These are phyloP conservation scores for Agrotis ipsilon DNA, from an alignment of 2,888 invertebrate species.

Conservation along the genomic window DNA sequence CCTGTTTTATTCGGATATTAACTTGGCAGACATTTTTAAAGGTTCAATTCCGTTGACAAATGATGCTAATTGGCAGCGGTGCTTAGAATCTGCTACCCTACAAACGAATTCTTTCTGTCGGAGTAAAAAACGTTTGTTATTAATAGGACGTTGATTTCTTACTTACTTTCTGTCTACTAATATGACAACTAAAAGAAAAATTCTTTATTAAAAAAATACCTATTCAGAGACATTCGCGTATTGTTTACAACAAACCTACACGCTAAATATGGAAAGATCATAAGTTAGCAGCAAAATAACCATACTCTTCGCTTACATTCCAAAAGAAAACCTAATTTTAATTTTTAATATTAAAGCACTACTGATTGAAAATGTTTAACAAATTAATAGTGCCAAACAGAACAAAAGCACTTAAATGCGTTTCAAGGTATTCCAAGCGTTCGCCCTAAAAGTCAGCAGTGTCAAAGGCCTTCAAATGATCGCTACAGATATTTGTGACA, in stretches of 20 bases:
- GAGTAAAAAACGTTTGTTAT: background rate
- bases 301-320: no score
- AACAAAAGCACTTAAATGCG: no score
- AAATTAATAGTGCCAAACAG: background rate
- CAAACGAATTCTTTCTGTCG: background rate
- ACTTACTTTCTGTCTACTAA: no score
- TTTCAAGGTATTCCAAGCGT: background rate
- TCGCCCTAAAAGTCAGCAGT: background rate
- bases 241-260: no score
- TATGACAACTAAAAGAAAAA: no score
- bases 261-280: background rate
- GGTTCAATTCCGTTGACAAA: constrained; percentile 37
- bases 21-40: constrained; percentile 29
- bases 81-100: constrained; percentile 3
- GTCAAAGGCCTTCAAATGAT: constrained; percentile 18
- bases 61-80: constrained; percentile 11
- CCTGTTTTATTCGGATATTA: constrained; percentile 15
- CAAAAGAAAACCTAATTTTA: no score
- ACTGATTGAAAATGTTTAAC: background rate
- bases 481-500: constrained; percentile 30
- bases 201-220: background rate
- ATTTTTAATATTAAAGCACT: no score
- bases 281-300: background rate
- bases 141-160: background rate
- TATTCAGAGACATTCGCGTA: background rate